Conservation (phyloP, 2,888 invertebrate species). For the Tromatobia lineatoria region DNA sequence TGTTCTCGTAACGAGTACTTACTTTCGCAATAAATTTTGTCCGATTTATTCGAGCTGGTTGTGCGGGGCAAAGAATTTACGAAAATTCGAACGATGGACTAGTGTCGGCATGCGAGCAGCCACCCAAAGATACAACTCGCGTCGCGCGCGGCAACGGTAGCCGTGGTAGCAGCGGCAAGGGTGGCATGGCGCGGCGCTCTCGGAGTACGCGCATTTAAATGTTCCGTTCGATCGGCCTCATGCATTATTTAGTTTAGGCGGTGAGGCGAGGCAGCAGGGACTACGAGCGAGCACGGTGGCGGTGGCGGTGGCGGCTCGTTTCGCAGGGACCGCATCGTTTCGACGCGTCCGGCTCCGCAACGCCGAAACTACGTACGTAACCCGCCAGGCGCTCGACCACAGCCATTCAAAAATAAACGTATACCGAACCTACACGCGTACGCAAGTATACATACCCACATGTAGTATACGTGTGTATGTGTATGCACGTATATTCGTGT, state of each 20-base stretch:
- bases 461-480: background rate
- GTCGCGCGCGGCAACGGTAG: constrained; percentile 66
- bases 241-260: constrained; percentile 81
- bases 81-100: constrained; percentile 51
- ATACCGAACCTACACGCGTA: constrained; percentile 53
- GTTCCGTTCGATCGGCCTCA: constrained; percentile 79
- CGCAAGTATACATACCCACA: constrained; percentile 48
- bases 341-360: constrained; percentile 70
- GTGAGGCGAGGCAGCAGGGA: constrained; percentile 64
- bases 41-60: background rate
- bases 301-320: constrained; percentile 71
- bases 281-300: constrained; percentile 40
- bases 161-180: constrained; percentile 1
- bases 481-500: constrained; percentile 16
- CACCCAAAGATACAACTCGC: constrained; percentile 53
- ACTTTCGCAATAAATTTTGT: constrained; percentile 7
- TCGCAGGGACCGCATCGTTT: constrained; percentile 71
- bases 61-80: constrained; percentile 45
- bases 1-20: background rate
- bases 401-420: constrained; percentile 78
- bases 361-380: constrained; percentile 77
- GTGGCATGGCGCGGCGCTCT: constrained; percentile 21
- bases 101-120: constrained; percentile 46
- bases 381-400: constrained; percentile 56
- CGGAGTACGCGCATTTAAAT: constrained; percentile 79